A percentile compares a stretch with the other conserved stretches of the same genome.
Conservation (phyloP, 2,888 invertebrate species). For the Saturnia japonica region DNA sequence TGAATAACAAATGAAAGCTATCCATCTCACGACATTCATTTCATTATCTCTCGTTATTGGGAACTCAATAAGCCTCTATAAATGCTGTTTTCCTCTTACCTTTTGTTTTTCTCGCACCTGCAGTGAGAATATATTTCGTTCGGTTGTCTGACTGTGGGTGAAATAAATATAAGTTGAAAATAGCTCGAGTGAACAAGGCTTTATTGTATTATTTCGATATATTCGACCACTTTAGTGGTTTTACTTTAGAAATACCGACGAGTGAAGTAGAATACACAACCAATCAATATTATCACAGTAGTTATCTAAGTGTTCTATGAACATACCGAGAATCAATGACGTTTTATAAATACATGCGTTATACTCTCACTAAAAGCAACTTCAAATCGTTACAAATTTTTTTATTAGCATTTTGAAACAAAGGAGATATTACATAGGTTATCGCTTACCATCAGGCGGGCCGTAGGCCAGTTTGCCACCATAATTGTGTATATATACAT, state of each 20-base stretch:
- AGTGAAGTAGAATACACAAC: too few relatives aligned
- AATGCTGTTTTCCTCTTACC: slow-evolving; percentile 32
- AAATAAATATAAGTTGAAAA: slow-evolving; percentile 47
- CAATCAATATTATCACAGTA: background rate
- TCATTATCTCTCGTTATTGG: slow-evolving; percentile 68
- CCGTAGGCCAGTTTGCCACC: too few relatives aligned
- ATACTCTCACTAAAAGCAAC: too few relatives aligned
- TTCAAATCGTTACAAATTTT: too few relatives aligned
- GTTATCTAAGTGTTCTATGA: background rate
- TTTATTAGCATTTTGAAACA: too few relatives aligned
- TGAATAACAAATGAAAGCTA: slow-evolving; percentile 53
- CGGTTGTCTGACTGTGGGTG: slow-evolving; percentile 43
- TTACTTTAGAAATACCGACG: background rate
- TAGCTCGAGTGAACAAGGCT: slow-evolving; percentile 32
- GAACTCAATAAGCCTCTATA: slow-evolving; percentile 52
- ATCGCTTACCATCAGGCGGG: too few relatives aligned
- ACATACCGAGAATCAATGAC: background rate
- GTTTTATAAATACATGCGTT: too few relatives aligned
- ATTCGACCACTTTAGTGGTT: slow-evolving; percentile 10
- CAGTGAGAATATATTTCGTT: slow-evolving; percentile 32
- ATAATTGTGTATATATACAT: too few relatives aligned
- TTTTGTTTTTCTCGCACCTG: slow-evolving; percentile 40
- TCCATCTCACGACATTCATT: slow-evolving; percentile 45
- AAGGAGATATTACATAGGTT: too few relatives aligned
- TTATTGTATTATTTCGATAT: slow-evolving; percentile 45